These are phyloP conservation scores for Sinodicranocentrus sp. DNA, from an alignment of 2,888 invertebrate species.

Conservation along the genomic window DNA sequence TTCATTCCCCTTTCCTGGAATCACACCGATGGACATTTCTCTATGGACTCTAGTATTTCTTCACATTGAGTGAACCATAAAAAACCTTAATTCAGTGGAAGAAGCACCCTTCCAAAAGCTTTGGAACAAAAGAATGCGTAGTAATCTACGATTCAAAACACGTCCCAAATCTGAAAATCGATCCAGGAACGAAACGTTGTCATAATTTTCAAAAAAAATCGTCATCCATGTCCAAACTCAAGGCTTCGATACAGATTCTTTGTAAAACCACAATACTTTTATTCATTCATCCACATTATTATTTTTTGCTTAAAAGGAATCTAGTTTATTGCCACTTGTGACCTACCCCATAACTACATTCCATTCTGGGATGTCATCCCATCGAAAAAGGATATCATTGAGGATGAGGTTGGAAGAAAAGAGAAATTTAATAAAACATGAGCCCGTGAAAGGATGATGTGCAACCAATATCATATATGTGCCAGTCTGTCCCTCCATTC, in stretches of 20 bases:
- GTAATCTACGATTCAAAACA: conserved; percentile 36
- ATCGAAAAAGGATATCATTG: neutral
- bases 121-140: too few relatives aligned
- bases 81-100: too few relatives aligned
- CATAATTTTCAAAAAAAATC: conserved; percentile 9
- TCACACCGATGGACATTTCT: too few relatives aligned
- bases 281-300: conserved; percentile 12
- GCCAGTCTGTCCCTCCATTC: neutral
- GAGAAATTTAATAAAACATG: conserved; percentile 63
- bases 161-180: conserved; percentile 17
- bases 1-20: too few relatives aligned
- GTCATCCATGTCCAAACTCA: neutral
- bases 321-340: conserved; percentile 57
- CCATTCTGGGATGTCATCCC: neutral
- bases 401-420: conserved; percentile 28
- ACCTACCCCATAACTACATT: conserved; percentile 16
- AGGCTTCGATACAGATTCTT: too few relatives aligned
- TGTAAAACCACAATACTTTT: conserved; percentile 24
- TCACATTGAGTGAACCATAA: too few relatives aligned
- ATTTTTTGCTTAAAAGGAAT: conserved; percentile 7
- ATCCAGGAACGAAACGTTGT: conserved; percentile 14
- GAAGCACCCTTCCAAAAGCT: too few relatives aligned
- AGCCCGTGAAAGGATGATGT: conserved; percentile 20
- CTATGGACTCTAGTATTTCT: too few relatives aligned
- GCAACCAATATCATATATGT: neutral